These are phyloP conservation scores for Platalea minor DNA, from an alignment of 2,797 vertebrate species.

Conservation along the genomic window DNA sequence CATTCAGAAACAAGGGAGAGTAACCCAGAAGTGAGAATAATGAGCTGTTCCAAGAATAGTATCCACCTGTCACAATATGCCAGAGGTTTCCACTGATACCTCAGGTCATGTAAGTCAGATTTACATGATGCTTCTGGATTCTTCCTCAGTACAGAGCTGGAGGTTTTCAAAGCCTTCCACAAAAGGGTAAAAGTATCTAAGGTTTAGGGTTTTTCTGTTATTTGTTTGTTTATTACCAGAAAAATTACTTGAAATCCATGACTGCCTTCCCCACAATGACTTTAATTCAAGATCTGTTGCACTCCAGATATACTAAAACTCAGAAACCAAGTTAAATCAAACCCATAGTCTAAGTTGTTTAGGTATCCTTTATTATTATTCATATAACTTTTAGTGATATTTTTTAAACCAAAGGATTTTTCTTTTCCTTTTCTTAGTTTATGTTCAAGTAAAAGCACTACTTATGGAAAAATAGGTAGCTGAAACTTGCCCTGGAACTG, in stretches of 20 bases:
- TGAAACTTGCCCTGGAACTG: background rate
- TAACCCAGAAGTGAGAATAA: background rate
- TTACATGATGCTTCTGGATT: background rate
- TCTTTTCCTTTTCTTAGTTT: background rate
- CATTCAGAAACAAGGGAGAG: background rate
- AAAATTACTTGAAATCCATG: background rate
- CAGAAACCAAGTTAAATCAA: background rate
- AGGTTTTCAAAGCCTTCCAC: background rate
- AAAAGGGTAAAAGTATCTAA: background rate
- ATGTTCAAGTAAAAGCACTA: background rate
- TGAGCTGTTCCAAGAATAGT: background rate
- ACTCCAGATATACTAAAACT: background rate
- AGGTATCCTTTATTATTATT: background rate
- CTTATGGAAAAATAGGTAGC: background rate
- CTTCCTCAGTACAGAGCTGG: background rate
- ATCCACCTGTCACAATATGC: background rate
- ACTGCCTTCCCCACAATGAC: background rate
- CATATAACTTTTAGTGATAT: rapidly evolving
- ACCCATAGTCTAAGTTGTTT: background rate
- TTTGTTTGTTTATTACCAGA: background rate
- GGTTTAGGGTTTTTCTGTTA: too few relatives aligned
- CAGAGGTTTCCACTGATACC: background rate
- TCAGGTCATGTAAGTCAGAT: background rate
- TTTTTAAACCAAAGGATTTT: background rate
- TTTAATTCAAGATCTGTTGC: background rate